Percentiles rank a stretch among this genome's conserved stretches.
These are phyloP conservation scores for Lasiurus cinereus DNA, from an alignment of 2,113 vertebrate species.

Conservation along the genomic window DNA sequence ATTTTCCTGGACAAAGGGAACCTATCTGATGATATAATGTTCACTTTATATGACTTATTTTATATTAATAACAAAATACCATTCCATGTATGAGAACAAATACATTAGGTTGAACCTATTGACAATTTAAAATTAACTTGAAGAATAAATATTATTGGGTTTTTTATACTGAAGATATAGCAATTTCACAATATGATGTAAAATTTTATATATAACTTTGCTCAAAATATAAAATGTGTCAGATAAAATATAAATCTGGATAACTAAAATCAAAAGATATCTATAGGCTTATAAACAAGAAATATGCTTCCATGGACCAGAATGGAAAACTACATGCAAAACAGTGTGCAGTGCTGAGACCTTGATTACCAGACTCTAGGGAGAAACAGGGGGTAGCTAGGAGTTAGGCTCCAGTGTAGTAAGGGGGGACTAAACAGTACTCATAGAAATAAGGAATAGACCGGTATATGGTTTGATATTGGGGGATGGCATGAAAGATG, in stretches of 20 bases:
- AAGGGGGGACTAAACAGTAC: neutral
- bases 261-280: neutral
- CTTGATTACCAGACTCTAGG: neutral
- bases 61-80: conserved; percentile 27
- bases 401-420: neutral
- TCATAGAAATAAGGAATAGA: neutral
- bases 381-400: neutral
- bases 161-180: neutral
- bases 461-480: neutral
- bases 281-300: conserved; percentile 19
- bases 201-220: neutral
- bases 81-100: conserved; percentile 23
- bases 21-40: neutral
- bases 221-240: conserved; percentile 44
- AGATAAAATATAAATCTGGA: neutral
- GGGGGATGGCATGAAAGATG: neutral
- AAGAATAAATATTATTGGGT: conserved; percentile 20
- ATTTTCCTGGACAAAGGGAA: neutral
- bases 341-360: neutral
- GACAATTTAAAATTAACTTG: conserved; percentile 49
- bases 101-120: neutral
- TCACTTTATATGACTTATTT: conserved; percentile 29
- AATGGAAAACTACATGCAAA: conserved; percentile 33
- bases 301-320: neutral
- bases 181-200: conserved; percentile 33